Evolutionary conservation across 2,797 vertebrate genomes (phyloP).

Genomic region (Ctenochaetus hawaiiensis): DNA sequence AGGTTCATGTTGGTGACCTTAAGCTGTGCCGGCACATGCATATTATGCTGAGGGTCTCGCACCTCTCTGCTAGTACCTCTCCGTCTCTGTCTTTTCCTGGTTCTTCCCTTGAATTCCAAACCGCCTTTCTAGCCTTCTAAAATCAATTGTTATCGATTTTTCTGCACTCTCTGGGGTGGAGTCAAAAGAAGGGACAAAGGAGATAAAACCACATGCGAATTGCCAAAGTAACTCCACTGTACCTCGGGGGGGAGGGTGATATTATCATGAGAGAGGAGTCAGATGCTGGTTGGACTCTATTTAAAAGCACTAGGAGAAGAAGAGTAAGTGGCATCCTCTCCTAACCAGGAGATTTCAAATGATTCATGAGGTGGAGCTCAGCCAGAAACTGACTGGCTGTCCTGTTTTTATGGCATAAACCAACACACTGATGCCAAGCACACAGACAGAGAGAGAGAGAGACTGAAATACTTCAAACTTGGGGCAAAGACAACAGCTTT

Average conservation of each 20-base stretch:
- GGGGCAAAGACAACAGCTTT: background rate
- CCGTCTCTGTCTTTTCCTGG: constrained; percentile 70
- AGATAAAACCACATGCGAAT: constrained; percentile 84
- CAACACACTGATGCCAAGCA: constrained; percentile 5
- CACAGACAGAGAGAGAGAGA: background rate
- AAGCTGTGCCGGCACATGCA: constrained; percentile 76
- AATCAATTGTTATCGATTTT: constrained; percentile 87
- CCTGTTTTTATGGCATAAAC: constrained; percentile 19
- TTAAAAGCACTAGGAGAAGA: constrained; percentile 44
- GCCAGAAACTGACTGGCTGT: constrained; percentile 16
- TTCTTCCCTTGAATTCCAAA: constrained; percentile 81
- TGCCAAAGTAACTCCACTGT: constrained; percentile 77
- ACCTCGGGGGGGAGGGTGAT: constrained; percentile 58
- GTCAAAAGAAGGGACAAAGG: constrained; percentile 82
- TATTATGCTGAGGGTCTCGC: constrained; percentile 71
- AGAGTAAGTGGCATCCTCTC: constrained; percentile 49
- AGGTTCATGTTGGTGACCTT: constrained; percentile 83
- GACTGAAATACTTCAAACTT: background rate
- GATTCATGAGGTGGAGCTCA: constrained; percentile 23
- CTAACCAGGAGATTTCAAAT: constrained; percentile 46
- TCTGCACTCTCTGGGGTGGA: constrained; percentile 77
- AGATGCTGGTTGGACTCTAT: constrained; percentile 39
- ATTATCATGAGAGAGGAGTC: constrained; percentile 62
- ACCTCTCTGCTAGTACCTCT: constrained; percentile 59
- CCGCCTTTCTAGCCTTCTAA: constrained; percentile 74